phyloP scores from a whole-genome alignment of 2,888 invertebrate genomes.

The Dryobotodes eremita region DNA sequence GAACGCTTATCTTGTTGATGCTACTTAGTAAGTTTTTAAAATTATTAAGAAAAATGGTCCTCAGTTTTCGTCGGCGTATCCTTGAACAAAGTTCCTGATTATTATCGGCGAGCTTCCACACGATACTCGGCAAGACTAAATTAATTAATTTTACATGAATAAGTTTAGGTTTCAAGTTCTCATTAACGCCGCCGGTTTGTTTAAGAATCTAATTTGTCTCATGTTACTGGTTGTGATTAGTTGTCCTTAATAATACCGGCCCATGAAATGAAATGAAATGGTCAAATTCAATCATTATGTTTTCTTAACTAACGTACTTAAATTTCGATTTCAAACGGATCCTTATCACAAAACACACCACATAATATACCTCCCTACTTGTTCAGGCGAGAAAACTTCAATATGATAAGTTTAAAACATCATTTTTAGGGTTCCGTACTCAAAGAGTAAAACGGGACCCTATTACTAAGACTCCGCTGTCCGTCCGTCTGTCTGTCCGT shows the following conservation, averaged over 20 bases:
- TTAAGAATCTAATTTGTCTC: constrained; percentile 14
- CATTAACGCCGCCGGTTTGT: constrained; percentile 23
- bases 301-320: no score
- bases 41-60: constrained; percentile 52
- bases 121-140: constrained; percentile 20
- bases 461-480: no score
- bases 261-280: background rate
- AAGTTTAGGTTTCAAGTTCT: constrained; percentile 11
- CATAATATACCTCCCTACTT: background rate
- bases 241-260: background rate
- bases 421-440: no score
- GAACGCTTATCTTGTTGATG: constrained; percentile 43
- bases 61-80: constrained; percentile 23
- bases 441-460: no score
- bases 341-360: no score
- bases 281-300: background rate
- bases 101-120: constrained; percentile 19
- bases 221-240: background rate
- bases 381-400: background rate
- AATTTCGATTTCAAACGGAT: no score
- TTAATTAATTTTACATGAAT: constrained; percentile 38
- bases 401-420: background rate
- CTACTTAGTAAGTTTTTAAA: constrained; percentile 40
- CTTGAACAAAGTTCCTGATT: constrained; percentile 48
- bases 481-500: no score